These are phyloP conservation scores for Flexamia atlantica DNA, from an alignment of 2,888 invertebrate genomes.

Conservation along the genomic window DNA sequence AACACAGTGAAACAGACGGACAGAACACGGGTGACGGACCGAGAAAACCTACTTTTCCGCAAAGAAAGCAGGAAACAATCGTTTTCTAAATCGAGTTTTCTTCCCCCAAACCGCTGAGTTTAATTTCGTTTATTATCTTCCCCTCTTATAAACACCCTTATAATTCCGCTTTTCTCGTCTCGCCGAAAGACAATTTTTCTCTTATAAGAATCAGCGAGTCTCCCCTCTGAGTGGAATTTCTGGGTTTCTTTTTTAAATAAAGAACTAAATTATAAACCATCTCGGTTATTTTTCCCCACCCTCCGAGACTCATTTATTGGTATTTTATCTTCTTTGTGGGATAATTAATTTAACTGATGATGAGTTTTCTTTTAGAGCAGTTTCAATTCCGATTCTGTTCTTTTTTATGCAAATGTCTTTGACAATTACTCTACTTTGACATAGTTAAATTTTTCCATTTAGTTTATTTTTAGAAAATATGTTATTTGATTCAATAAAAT, in stretches of 20 bases:
- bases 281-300: slow-evolving; percentile 22
- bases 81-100: slow-evolving; percentile 57
- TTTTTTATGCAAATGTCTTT: slow-evolving; percentile 13
- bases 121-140: slow-evolving; percentile 65
- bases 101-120: slow-evolving; percentile 36
- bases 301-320: slow-evolving; percentile 38
- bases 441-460: too few species aligned
- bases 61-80: slow-evolving; percentile 55
- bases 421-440: too few species aligned
- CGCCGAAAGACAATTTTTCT: slow-evolving; percentile 57
- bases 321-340: slow-evolving; percentile 53
- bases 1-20: background rate
- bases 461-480: too few species aligned
- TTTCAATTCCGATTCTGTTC: background rate
- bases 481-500: too few species aligned
- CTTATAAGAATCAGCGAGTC: slow-evolving; percentile 44
- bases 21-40: slow-evolving; percentile 83
- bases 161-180: slow-evolving; percentile 58
- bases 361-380: slow-evolving; percentile 45
- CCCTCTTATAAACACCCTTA: slow-evolving; percentile 61
- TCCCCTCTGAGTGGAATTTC: slow-evolving; percentile 25
- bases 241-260: slow-evolving; percentile 57
- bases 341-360: slow-evolving; percentile 57
- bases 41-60: slow-evolving; percentile 74
- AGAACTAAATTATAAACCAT: slow-evolving; percentile 50